Base-by-base conservation (phyloP, 2,888 invertebrate species). In the Plusia festucae region DNA sequence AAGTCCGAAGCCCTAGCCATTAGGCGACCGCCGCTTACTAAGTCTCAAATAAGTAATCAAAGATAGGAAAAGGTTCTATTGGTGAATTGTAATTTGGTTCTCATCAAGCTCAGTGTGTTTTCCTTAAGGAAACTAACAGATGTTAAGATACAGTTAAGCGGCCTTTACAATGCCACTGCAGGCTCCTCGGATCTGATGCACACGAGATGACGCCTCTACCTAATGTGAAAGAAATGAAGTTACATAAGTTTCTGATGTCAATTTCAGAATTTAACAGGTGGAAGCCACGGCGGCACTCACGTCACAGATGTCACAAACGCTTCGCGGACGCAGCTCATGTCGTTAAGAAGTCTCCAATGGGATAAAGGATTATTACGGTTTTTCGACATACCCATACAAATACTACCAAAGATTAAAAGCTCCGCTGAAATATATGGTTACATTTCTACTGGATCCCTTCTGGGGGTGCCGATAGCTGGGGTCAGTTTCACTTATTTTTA, bases 281-380 rank as follows among this genome's bases (percentile, higher is more conserved):
- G 96, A 9, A 86, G 84, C 53, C 89, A 91, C 53, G 95, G 95
- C 55, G 95, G 95, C 53, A 91, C 97, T 7, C 99, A 99, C 88
- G 93, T 97, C 0, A 99, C 99, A 0, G 99, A 99, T 91, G 99
- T 99, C 0, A 98, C 99, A 34, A 99, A 99, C 92, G 99, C 99
- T 13, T 98, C 99, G 32, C 96, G 99, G 74, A 99, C 99, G 7
- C 98, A 99, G 96, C 95, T 99, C 0, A 99, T 99, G 98, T 99
- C 99, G 87, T 95, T 99, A 59, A 96, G 97, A 76, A 97, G 97
- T n/a, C 93, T 98, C 32, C 95, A 98, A 82, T 99, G 99, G 99
- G 99, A 99, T 90, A 95, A 96, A n/a, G 95, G 97, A 70, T 93
- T 99, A 32, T 97, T 98, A 87, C 96, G 97, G 60, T 99, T 99